Evolutionary conservation across 2,113 vertebrate species (phyloP).

Genomic region (Mesitornis unicolor): DNA sequence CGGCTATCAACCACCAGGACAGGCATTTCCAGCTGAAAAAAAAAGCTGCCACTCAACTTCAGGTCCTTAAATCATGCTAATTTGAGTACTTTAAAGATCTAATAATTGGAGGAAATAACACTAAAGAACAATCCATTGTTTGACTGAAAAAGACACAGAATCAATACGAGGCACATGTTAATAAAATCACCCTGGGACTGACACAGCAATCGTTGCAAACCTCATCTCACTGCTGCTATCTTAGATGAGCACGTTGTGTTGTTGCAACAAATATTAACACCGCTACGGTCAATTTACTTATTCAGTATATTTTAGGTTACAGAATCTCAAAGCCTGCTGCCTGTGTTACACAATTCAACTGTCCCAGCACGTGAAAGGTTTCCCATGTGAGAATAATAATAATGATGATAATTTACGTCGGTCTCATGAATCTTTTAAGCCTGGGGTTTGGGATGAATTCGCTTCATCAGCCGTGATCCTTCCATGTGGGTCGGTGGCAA

Average conservation of each 20-base stretch:
- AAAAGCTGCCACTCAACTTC: not conserved
- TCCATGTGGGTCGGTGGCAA: fast-evolving
- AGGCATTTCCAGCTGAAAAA: not conserved
- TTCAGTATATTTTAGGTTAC: not conserved
- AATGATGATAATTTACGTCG: not conserved
- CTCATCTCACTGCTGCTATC: not conserved
- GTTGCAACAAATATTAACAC: not conserved
- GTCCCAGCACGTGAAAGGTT: not conserved
- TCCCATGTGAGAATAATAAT: not conserved
- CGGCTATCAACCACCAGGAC: not conserved
- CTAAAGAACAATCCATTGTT: not conserved
- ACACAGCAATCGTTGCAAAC: not conserved
- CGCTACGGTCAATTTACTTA: fast-evolving
- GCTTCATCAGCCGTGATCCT: fast-evolving
- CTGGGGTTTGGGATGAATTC: not conserved
- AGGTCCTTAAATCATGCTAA: not conserved
- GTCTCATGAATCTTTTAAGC: not conserved
- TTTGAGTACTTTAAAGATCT: not conserved
- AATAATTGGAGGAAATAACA: not conserved
- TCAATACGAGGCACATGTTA: not conserved
- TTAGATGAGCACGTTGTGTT: fast-evolving
- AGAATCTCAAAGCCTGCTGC: not conserved
- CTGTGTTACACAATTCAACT: not conserved
- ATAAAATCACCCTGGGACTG: not conserved
- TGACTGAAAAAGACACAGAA: not conserved